phyloP scores from a whole-genome alignment of 2,797 vertebrate species.

The Gambelia wislizenii region DNA sequence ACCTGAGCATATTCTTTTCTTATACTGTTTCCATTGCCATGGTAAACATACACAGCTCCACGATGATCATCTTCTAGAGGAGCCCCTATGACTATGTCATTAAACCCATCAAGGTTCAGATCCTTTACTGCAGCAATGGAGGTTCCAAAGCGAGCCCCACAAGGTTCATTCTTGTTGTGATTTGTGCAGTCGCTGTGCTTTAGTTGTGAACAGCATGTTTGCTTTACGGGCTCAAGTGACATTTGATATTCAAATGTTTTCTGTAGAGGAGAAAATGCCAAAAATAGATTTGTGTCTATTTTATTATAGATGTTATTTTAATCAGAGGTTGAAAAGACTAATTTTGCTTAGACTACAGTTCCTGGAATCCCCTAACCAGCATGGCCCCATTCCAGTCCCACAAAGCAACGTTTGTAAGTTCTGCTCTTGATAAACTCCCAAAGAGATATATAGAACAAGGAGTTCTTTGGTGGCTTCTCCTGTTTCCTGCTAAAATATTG shows the following conservation, averaged over 20 bases:
- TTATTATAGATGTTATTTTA: neutral
- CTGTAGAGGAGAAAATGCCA: constrained; percentile 66
- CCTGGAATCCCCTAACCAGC: too few relatives aligned
- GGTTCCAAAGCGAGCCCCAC: constrained; percentile 93
- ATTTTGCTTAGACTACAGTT: too few relatives aligned
- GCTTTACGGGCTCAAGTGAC: constrained; percentile 90
- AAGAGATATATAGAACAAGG: neutral
- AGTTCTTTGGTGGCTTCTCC: neutral
- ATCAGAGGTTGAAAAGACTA: too few relatives aligned
- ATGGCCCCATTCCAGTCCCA: neutral
- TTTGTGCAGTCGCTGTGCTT: constrained; percentile 83
- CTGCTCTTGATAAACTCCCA: neutral
- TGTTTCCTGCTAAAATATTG: neutral
- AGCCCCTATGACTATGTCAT: constrained; percentile 92
- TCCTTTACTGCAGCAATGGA: constrained; percentile 92
- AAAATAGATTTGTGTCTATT: constrained; percentile 38
- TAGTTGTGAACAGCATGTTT: constrained; percentile 85
- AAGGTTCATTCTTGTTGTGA: constrained; percentile 88
- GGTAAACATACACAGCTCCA: constrained; percentile 95
- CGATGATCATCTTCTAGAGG: constrained; percentile 94
- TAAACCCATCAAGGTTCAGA: constrained; percentile 92
- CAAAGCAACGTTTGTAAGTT: neutral
- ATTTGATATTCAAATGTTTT: constrained; percentile 87
- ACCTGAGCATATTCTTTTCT: constrained; percentile 91
- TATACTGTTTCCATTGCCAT: constrained; percentile 84